Evolutionary conservation across 2,113 vertebrate genomes (phyloP), one percentile per base, ranked within the genome.

Genomic region (Trogon surrucura): DNA sequence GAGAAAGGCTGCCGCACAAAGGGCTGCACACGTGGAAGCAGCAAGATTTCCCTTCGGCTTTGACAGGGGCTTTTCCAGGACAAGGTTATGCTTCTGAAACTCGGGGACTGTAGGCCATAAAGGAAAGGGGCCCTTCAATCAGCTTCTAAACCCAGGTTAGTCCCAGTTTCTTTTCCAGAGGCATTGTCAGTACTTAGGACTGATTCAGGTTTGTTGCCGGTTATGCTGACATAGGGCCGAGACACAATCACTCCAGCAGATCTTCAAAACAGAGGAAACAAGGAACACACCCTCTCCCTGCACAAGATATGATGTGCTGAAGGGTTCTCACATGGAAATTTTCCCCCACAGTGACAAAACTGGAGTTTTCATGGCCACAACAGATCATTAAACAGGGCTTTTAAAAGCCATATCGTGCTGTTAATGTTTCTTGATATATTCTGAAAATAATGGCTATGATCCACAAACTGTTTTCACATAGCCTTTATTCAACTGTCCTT

Each of bases 401-500:
- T 27, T 64, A 65, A 75, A 75, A 75, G 30, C 47, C 21, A 2
- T 27, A 16, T 26, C 34, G 6, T 44, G 19, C 87, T 56, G 71
- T n/a, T 78, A 69, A 48, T 22, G 8, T n/a, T 79, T 38, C 36
- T 71, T 10, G n/a, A 11, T 16, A 70, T 27, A 80, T 41, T 57
- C 64, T 72, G 38, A 64, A 93, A 91, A 78, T 51, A 88, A 80
- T 29, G 41, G 41, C 57, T 89, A 22, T 57, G 50, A 70, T 61
- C n/a, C 50, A 66, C 47, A 48, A 79, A 23, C 41, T 66, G 50
- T 25, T 82, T 72, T 69, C 66, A 57, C 50, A 58, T 16, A 70
- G 58, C 81, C 71, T 94, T 96, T 88, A 89, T 85, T 85, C 47
- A 47, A 3, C 13, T 30, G 11, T 32, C 53, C 64, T 83, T 56